Evolutionary conservation across 2,113 vertebrate species (phyloP).

Genomic region (Paradoxurus hermaphroditus): DNA sequence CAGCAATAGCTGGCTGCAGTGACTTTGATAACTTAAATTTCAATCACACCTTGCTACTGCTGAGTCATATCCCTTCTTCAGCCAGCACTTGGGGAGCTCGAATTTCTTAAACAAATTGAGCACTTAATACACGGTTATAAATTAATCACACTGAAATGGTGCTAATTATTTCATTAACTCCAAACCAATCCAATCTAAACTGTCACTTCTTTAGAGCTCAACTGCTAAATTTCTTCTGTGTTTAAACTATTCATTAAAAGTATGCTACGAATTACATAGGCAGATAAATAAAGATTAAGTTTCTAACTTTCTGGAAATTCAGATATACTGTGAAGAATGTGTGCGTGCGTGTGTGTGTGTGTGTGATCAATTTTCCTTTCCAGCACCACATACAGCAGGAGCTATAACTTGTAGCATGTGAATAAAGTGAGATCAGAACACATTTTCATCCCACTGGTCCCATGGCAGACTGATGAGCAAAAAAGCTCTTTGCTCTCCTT

Average conservation of each 20-base stretch:
- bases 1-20: neutral
- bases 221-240: slow-evolving; percentile 31
- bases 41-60: neutral
- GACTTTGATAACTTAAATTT: slow-evolving; percentile 24
- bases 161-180: slow-evolving; percentile 70
- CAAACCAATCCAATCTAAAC: slow-evolving; percentile 54
- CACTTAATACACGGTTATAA: slow-evolving; percentile 22
- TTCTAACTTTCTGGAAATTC: slow-evolving; percentile 21
- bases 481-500: slow-evolving; percentile 68
- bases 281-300: slow-evolving; percentile 41
- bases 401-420: slow-evolving; percentile 14
- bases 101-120: slow-evolving; percentile 55
- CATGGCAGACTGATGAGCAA: slow-evolving; percentile 68
- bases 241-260: slow-evolving; percentile 61
- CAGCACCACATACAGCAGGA: neutral
- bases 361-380: neutral
- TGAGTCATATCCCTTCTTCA: slow-evolving; percentile 41
- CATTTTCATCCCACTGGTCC: slow-evolving; percentile 61
- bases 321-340: neutral
- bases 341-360: neutral
- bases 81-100: neutral
- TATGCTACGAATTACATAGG: slow-evolving; percentile 43
- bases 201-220: slow-evolving; percentile 20
- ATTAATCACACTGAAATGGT: slow-evolving; percentile 59
- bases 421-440: slow-evolving; percentile 64